These are phyloP conservation scores for Villa cingulata DNA, from an alignment of 2,888 invertebrate genomes.

Conservation along the genomic window DNA sequence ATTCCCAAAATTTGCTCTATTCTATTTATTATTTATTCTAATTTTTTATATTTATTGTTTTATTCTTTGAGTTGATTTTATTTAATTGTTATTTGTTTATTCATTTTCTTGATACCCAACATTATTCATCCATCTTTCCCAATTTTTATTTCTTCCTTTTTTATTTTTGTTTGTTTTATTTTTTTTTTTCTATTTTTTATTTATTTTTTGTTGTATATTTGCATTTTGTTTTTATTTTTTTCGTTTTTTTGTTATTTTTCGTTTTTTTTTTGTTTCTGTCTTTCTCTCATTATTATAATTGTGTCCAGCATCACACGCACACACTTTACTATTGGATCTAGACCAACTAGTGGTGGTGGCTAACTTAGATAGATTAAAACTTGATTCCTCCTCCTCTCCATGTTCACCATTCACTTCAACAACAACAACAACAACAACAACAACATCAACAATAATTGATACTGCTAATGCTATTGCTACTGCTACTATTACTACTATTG, in stretches of 20 bases:
- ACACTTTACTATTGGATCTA: constrained; percentile 42
- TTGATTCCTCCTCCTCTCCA: constrained; percentile 34
- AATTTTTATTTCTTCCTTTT: too few species aligned
- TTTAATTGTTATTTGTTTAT: too few species aligned
- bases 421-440: constrained; percentile 11
- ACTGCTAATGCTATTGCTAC: background rate
- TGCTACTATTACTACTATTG: constrained; percentile 10
- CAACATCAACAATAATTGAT: background rate
- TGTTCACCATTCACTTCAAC: constrained; percentile 18
- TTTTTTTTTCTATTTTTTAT: background rate
- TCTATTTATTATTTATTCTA: too few species aligned
- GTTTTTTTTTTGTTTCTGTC: constrained; percentile 14
- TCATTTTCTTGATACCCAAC: too few species aligned
- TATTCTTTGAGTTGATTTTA: too few species aligned
- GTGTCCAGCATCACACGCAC: constrained; percentile 37
- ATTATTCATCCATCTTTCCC: too few species aligned
- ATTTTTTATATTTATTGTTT: too few species aligned
- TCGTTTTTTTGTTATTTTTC: background rate
- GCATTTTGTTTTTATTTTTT: background rate
- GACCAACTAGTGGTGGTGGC: constrained; percentile 41
- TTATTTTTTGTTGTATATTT: constrained; percentile 2
- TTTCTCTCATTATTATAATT: constrained; percentile 28
- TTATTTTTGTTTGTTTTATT: background rate
- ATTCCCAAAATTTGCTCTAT: too few species aligned
- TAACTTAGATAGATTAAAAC: constrained; percentile 38